Evolutionary conservation across 2,113 vertebrate species (phyloP), one percentile per base, ranked within the genome.

Genomic region (Suncus etruscus): DNA sequence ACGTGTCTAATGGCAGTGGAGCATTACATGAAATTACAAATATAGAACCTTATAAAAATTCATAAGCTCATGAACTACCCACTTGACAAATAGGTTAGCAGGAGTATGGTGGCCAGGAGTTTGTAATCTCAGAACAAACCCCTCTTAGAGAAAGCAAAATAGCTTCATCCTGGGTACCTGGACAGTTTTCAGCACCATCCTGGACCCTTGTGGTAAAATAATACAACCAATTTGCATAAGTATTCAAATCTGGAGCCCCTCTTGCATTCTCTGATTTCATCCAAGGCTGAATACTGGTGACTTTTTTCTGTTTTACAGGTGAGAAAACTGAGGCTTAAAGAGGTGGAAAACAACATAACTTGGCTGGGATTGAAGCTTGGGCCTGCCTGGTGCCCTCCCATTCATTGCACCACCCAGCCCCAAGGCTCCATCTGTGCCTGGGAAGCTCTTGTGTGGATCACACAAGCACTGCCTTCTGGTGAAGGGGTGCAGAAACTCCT

Each of bases 21-120:
- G 94, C 97, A 91, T 97, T 94, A 96, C 95, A 88, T 96, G 95
- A 97, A 96, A 91, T 92, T n/a, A 66, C 48, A 51, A 87, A 94
- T 93, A 84, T 27, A 92, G 95, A 92, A 90, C 68, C 77, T 95
- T 65, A 94, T 93, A 96, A 94, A 95, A 91, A 95, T 94, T 91
- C 88, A 92, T 84, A 94, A 94, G 83, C 51, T 65, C 86, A 63
- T 63, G 11, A 84, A 94, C 79, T 68, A 79, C 73, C 50, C 72
- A 51, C 83, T 92, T 65, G 66, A 69, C 79, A 73, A 29, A n/a
- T 50, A 72, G 51, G 25, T 87, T 24, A 75, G 29, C 32, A 22
- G 39, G 47, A 51, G 68, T 45, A 7, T 6, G 11, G 22, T 39
- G 63, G 54, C 70, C 45, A 82, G 84, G 87, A 54, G 69, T 86